Evolutionary conservation across 2,888 invertebrate genomes (phyloP).

Genomic region (Eledona agricola): DNA sequence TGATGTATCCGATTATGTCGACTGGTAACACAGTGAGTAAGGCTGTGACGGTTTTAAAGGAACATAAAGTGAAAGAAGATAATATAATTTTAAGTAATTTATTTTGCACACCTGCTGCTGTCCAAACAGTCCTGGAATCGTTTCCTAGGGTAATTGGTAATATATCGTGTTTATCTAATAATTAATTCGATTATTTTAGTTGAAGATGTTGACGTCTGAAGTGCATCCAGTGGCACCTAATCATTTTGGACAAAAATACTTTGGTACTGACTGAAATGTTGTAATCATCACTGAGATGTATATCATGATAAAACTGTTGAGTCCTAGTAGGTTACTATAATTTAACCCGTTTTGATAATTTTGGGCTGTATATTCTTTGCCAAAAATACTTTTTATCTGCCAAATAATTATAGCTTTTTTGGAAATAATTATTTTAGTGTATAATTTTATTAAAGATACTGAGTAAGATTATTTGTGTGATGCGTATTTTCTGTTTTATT

Average conservation of each 20-base stretch:
- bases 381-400: no score
- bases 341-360: no score
- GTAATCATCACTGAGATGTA: background rate
- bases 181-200: constrained; percentile 60
- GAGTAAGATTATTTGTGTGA: no score
- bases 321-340: no score
- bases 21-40: constrained; percentile 95
- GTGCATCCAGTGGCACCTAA: constrained; percentile 94
- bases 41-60: constrained; percentile 93
- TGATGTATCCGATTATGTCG: constrained; percentile 99
- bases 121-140: constrained; percentile 81
- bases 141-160: constrained; percentile 73
- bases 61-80: constrained; percentile 92
- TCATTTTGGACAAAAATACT: constrained; percentile 98
- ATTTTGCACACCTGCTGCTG: constrained; percentile 94
- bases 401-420: no score
- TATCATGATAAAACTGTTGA: constrained; percentile 1
- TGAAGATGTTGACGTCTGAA: constrained; percentile 97
- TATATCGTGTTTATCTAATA: background rate
- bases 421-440: no score
- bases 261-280: constrained; percentile 86
- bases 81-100: constrained; percentile 97
- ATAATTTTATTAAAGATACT: no score
- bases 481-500: no score
- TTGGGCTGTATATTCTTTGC: no score